A percentile compares a stretch with the other conserved stretches of the same genome.
Evolutionary conservation across 2,888 invertebrate species (phyloP).

Genomic region (Agriopis marginaria): DNA sequence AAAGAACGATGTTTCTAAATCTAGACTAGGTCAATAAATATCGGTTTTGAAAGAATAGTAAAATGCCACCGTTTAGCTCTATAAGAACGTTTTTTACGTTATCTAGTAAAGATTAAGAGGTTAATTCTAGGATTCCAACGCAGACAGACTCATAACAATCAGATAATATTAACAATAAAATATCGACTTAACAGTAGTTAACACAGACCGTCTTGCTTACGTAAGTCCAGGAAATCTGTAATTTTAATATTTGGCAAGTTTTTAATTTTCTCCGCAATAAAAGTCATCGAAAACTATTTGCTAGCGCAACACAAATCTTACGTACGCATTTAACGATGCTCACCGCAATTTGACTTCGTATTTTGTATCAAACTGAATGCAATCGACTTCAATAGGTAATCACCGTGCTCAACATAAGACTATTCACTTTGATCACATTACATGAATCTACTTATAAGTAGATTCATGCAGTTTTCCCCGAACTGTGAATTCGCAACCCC

Average conservation of each 20-base stretch:
- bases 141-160: slow-evolving; percentile 12
- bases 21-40: slow-evolving; percentile 4
- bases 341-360: slow-evolving; percentile 3
- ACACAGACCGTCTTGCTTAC: slow-evolving; percentile 11
- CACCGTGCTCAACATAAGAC: neutral
- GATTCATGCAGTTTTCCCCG: no score
- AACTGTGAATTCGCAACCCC: no score
- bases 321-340: slow-evolving; percentile 22
- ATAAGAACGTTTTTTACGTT: neutral
- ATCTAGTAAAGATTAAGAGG: slow-evolving; percentile 23
- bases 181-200: neutral
- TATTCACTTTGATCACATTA: neutral
- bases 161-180: slow-evolving; percentile 20
- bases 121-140: slow-evolving; percentile 14
- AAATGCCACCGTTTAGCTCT: neutral
- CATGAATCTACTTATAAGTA: no score
- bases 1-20: neutral
- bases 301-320: slow-evolving; percentile 31
- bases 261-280: slow-evolving; percentile 28
- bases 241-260: slow-evolving; percentile 28
- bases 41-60: neutral
- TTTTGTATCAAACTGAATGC: slow-evolving; percentile 19
- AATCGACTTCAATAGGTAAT: neutral
- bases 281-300: slow-evolving; percentile 38
- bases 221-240: slow-evolving; percentile 20